Evolutionary conservation across 2,888 invertebrate species (phyloP).

Genomic region (Trissonchulus latispiculum): DNA sequence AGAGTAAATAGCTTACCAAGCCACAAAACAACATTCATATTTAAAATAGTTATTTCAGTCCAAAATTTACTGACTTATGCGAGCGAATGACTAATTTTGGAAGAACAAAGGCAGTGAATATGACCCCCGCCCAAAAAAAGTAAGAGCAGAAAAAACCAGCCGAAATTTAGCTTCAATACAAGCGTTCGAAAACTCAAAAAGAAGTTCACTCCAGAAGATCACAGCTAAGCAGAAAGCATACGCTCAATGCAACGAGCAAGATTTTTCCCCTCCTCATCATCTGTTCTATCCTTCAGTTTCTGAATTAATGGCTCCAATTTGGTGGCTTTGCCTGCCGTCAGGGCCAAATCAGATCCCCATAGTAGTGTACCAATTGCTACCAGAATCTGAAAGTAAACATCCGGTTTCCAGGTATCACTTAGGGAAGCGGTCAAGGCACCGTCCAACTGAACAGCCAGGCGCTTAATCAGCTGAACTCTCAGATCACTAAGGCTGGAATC

Average conservation of each 20-base stretch:
- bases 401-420: not conserved
- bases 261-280: constrained; percentile 10
- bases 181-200: no score
- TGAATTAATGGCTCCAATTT: not conserved
- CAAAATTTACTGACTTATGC: no score
- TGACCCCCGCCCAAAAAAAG: no score
- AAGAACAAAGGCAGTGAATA: no score
- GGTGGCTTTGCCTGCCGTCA: not conserved
- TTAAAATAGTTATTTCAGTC: no score
- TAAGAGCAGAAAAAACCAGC: no score
- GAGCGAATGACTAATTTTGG: no score
- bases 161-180: no score
- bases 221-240: no score
- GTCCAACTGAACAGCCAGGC: not conserved
- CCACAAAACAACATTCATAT: no score
- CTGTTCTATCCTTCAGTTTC: constrained; percentile 11
- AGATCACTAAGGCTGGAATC: not conserved
- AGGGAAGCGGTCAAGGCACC: not conserved
- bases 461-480: not conserved
- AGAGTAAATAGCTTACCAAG: no score
- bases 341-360: constrained; percentile 28
- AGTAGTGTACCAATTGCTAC: constrained; percentile 61
- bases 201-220: no score
- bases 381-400: not conserved
- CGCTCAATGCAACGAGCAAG: constrained; percentile 16